Evolutionary conservation across 2,888 invertebrate species (phyloP), one percentile per base, ranked within the genome.

Genomic region (Argyra leucocephala): DNA sequence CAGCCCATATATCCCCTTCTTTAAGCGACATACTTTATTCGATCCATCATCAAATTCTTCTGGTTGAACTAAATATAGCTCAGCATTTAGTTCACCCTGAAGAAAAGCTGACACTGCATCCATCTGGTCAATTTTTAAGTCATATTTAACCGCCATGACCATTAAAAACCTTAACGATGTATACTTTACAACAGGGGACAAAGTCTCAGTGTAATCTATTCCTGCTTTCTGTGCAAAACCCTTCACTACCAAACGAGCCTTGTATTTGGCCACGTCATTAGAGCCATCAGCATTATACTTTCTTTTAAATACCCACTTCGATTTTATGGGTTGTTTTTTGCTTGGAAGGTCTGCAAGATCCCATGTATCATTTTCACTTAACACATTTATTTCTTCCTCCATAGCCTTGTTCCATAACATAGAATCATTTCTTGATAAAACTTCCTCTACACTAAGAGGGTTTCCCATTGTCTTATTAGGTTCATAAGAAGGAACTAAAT

Each of bases 1-100:
- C 12, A 70, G 48, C 1, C 67, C 67, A 66, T 69, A 69, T 22
- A 70, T 57, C 1, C 65, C 62, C 57, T 67, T 67, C 9, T 58
- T 61, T 57, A 68, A 48, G 10, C 63, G 63, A 26, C 66, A 68
- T 5, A 65, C n/a, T 57, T 58, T 61, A 2, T 23, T 48, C 37
- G 66, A 63, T 18, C 31, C 63, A 66, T 69, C 66, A 18, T 58
- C 21, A 64, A 66, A 68, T 12, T 57, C 57, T 61, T 69, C 63
- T 24, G 69, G 67, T 37, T 67, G 66, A 18, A 22, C n/a, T 37
- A 67, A 61, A 62, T 66, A 67, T 48, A 67, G 65, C n/a, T 67
- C 65, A 21, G 65, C 65, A 37, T 65, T 62, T 10, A 69, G 26
- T 10, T 65, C 61, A 2, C 67, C 67, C 22, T 67, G 21, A 36